These are phyloP conservation scores for Hucho hucho DNA, from an alignment of 2,113 vertebrate species.

Conservation along the genomic window DNA sequence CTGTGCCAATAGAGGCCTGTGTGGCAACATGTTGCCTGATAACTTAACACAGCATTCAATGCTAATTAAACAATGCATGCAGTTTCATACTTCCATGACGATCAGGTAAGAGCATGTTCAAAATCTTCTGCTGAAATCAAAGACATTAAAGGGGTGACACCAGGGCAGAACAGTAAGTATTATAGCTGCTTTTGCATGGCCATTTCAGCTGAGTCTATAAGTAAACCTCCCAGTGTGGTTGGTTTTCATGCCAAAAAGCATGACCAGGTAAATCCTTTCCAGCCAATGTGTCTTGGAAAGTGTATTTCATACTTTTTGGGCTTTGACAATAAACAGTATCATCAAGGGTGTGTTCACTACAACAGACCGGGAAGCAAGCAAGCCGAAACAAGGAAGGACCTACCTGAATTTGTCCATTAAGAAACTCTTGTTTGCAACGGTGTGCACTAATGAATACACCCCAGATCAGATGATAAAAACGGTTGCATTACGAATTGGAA, in stretches of 20 bases:
- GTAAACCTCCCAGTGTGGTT: neutral
- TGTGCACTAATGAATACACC: no score
- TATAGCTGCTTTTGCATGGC: neutral
- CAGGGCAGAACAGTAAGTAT: constrained; percentile 43
- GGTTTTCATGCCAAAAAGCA: no score
- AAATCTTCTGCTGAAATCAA: constrained; percentile 20
- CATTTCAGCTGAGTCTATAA: neutral
- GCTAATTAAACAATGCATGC: constrained; percentile 19
- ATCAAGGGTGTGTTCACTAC: neutral
- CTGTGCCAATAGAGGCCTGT: no score
- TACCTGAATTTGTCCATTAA: no score
- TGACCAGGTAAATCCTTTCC: neutral
- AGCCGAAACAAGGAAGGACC: no score
- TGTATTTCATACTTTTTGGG: neutral
- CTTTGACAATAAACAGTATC: neutral
- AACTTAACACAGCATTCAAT: no score
- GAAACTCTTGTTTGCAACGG: neutral
- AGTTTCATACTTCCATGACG: neutral
- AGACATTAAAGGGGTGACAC: constrained; percentile 20
- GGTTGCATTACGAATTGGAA: neutral
- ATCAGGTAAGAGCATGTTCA: constrained; percentile 55
- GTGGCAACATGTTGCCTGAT: no score
- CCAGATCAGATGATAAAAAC: no score
- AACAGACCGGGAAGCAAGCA: neutral
- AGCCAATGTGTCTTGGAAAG: neutral